phyloP scores from a whole-genome alignment of 2,888 invertebrate genomes.

The Lepeophtheirus nordmannii region DNA sequence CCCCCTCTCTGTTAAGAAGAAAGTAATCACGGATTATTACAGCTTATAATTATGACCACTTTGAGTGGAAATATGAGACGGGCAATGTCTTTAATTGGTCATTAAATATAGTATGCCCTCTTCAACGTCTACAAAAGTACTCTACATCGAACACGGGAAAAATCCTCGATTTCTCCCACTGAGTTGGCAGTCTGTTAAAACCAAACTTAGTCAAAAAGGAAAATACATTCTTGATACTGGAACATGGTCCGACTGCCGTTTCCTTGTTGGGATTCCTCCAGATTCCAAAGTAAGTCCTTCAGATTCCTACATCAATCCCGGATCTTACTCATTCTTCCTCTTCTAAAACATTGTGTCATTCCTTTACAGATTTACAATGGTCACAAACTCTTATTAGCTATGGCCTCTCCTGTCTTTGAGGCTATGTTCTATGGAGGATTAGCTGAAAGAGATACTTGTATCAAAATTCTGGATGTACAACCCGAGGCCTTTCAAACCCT shows the following conservation, averaged over 20 bases:
- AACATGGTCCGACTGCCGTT: slow-evolving; percentile 67
- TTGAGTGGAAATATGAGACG: too few relatives aligned
- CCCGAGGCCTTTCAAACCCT: slow-evolving; percentile 69
- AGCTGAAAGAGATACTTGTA: slow-evolving; percentile 54
- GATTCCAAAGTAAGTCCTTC: slow-evolving; percentile 42
- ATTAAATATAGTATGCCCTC: too few relatives aligned
- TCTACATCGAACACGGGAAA: too few relatives aligned
- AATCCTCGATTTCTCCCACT: too few relatives aligned
- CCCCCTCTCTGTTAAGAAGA: too few relatives aligned
- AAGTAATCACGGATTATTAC: too few relatives aligned
- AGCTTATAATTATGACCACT: too few relatives aligned
- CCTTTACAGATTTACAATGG: slow-evolving; percentile 46
- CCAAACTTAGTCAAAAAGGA: background rate
- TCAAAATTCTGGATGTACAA: slow-evolving; percentile 64
- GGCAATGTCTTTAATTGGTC: too few relatives aligned
- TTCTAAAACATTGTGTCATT: slow-evolving; percentile 11
- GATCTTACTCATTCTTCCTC: slow-evolving; percentile 9
- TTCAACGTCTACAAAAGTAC: too few relatives aligned
- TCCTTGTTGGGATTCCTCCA: slow-evolving; percentile 60
- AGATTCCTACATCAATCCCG: background rate
- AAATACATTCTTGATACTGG: slow-evolving; percentile 52
- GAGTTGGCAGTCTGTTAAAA: slow-evolving; percentile 7
- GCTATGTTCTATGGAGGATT: slow-evolving; percentile 73
- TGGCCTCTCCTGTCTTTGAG: slow-evolving; percentile 74
- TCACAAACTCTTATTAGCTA: slow-evolving; percentile 63